A percentile compares a stretch with the other conserved stretches of the same genome.
These are phyloP conservation scores for Phataginus tricuspis DNA, from an alignment of 2,797 vertebrate genomes.

Conservation along the genomic window DNA sequence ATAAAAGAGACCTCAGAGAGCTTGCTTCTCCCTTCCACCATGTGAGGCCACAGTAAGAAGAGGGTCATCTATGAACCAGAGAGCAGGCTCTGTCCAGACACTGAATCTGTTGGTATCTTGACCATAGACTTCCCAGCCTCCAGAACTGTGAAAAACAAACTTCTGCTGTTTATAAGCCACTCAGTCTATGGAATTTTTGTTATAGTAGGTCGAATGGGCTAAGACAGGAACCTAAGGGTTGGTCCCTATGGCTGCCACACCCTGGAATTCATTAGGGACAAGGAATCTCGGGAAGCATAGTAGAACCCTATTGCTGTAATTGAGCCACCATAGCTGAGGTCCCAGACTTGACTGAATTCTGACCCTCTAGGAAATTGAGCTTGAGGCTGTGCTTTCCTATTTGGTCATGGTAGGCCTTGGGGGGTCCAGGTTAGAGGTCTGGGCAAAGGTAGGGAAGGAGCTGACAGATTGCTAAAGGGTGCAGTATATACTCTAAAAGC, in stretches of 20 bases:
- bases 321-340: neutral
- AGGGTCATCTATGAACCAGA: neutral
- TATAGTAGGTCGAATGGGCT: neutral
- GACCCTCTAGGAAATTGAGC: neutral
- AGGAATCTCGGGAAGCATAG: neutral
- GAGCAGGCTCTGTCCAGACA: neutral
- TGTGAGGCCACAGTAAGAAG: neutral
- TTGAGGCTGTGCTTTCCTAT: neutral
- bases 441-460: neutral
- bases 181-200: neutral
- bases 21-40: neutral
- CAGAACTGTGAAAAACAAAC: neutral
- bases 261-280: neutral
- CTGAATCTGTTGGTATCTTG: neutral
- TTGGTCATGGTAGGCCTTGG: neutral
- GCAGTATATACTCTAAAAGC: neutral
- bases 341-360: neutral
- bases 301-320: neutral
- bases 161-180: neutral
- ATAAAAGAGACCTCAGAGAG: neutral
- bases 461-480: neutral
- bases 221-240: neutral
- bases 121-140: neutral
- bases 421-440: neutral
- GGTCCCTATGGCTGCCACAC: rapidly evolving